Evolutionary conservation across 2,888 invertebrate species (phyloP), one percentile per base, ranked within the genome.

Genomic region (Melanostoma mellinum): DNA sequence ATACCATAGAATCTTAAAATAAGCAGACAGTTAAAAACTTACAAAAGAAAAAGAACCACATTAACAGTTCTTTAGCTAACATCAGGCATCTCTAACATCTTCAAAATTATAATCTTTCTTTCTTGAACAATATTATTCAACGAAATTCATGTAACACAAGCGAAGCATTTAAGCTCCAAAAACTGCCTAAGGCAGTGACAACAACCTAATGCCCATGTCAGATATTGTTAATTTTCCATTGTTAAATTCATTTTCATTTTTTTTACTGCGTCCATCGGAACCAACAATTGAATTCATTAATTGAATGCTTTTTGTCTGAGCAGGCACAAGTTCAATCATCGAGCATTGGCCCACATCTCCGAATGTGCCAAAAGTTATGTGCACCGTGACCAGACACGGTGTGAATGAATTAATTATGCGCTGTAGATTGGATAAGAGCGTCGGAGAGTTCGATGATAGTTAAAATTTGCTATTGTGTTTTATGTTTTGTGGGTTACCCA

Each of bases 311-410:
- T 10, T 10, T 9, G 36, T 35, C 6, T 40, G 58, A 32, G 40
- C 10, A 32, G 8, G n/a, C 32, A 36, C 6, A 60, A 44, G 20
- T 44, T 3, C 33, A 60, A 44, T 44, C 44, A 56, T 56, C 44
- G 68, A 56, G 36, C 56, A n/a, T 56, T 68, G 56, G 56, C 56
- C 56, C 38, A 56, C 55, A 68, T 68, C 46, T 68, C 36, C n/a
- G 2, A 6, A 3, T 32, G 52, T 40, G 53, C 68, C n/a, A 55
- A 55, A 55, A 55, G 52, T 44, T 55, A 53, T 42, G 67, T 42
- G 35, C 67, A 35, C 67, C 46, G n/a, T 32, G 53, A 44, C 40
- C 20, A 20, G 20, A 20, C 20, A 20, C 53, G 5, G 33, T 35
- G 35, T 53, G 35, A 53, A 53, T 35, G 53, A 35, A 55, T 55